Base-by-base conservation (phyloP, 1,140 invertebrate species). In the Propsilocerus akamusi region DNA sequence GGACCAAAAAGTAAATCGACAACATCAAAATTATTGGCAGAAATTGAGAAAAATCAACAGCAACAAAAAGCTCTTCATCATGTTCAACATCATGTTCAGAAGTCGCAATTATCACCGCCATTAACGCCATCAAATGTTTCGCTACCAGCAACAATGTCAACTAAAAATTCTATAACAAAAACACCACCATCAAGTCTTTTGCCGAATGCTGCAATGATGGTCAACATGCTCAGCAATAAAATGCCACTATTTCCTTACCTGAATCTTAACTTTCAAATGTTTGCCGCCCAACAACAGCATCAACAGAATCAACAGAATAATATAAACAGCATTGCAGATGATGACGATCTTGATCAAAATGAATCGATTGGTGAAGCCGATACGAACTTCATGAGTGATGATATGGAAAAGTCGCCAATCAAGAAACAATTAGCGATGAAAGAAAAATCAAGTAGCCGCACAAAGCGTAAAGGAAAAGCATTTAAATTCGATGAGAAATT, bases 1-100 rank as follows among this genome's bases (percentile, higher is more conserved):
- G 90, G 91, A 0, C 89, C 90, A 0, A 86, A 86, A 56, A 75
- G 75, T 54, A 83, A 80, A 53, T 7, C 54, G 37, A 4, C 52
- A 51, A 17, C 50, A 6, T 8, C 22, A 53, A 26, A 23, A 48
- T 20, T 30, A 23, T 25, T 25, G n/a, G 60, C 57, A 34, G 59
- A 57, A 30, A 57, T 51, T 12, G 53, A 54, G 30, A 26, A 24
- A 14, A 52, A 62, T 11, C 58, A 58, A 1, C 67, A 68, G 52
- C 58, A 68, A 5, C 52, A 70, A 12, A 12, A 47, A 26, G 20
- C 25, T 14, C 46, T n/a, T n/a, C n/a, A n/a, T n/a, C n/a, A n/a
- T n/a, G n/a, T n/a, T n/a, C n/a, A n/a, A n/a, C n/a, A n/a, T n/a
- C n/a, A n/a, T n/a, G n/a, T n/a, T n/a, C n/a, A n/a, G n/a, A n/a